Evolutionary conservation across 2,797 vertebrate species (phyloP).

Genomic region (Gephyroberyx darwinii): DNA sequence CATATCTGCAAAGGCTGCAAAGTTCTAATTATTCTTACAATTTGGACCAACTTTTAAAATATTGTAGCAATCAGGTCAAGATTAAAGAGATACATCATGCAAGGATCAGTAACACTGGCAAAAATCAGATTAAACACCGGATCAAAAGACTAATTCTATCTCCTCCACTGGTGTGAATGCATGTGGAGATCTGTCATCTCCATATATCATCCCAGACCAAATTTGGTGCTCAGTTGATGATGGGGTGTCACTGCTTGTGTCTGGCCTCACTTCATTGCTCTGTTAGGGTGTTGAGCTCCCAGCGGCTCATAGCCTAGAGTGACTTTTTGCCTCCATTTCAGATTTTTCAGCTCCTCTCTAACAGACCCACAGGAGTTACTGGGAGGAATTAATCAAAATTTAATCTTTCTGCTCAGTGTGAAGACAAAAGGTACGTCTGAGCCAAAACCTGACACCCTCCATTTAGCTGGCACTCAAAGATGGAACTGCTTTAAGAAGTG

Average conservation of each 20-base stretch:
- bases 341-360: slow-evolving; percentile 39
- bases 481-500: slow-evolving; percentile 12
- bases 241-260: neutral
- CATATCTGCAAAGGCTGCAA: slow-evolving; percentile 11
- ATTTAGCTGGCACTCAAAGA: slow-evolving; percentile 33
- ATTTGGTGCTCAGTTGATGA: neutral
- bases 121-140: slow-evolving; percentile 8
- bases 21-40: slow-evolving; percentile 11
- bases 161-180: slow-evolving; percentile 1
- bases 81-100: slow-evolving; percentile 11
- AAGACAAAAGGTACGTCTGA: slow-evolving; percentile 30
- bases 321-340: slow-evolving; percentile 44
- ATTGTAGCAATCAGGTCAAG: neutral
- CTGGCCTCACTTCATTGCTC: slow-evolving; percentile 1
- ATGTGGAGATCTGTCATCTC: slow-evolving; percentile 7
- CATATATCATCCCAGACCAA: slow-evolving; percentile 1
- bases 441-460: slow-evolving; percentile 48
- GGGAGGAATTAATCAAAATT: slow-evolving; percentile 61
- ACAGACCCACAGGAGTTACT: slow-evolving; percentile 19
- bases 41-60: slow-evolving; percentile 1
- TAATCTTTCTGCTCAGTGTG: slow-evolving; percentile 50
- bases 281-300: slow-evolving; percentile 1
- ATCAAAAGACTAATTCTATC: neutral
- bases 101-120: neutral
- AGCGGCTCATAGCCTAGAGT: slow-evolving; percentile 5